phyloP scores from a whole-genome alignment of 2,888 invertebrate species.

The Orchesellides sinensis region DNA sequence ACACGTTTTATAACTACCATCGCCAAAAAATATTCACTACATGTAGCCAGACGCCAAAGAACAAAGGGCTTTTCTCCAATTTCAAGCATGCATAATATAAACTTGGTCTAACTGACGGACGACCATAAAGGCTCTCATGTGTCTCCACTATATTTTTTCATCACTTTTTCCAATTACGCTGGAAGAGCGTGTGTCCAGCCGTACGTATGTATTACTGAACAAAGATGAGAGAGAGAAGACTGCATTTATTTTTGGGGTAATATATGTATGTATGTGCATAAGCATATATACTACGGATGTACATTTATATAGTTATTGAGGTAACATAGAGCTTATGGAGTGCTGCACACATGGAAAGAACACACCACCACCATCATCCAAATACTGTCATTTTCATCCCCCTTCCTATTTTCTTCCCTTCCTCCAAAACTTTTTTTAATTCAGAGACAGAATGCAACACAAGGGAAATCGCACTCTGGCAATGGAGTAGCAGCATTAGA shows the following conservation, averaged over 20 bases:
- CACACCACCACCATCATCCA: slow-evolving; percentile 2
- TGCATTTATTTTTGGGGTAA: neutral
- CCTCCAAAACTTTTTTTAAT: slow-evolving; percentile 28
- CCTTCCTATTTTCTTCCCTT: slow-evolving; percentile 21
- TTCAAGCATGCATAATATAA: too few relatives aligned
- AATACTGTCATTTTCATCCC: slow-evolving; percentile 61
- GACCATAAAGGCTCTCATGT: neutral
- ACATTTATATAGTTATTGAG: neutral
- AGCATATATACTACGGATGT: too few relatives aligned
- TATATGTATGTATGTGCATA: neutral
- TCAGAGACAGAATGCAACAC: slow-evolving; percentile 2
- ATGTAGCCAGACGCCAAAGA: too few relatives aligned
- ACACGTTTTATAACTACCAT: neutral
- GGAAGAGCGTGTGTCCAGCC: slow-evolving; percentile 30
- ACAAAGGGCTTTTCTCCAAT: too few relatives aligned
- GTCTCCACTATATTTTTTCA: neutral
- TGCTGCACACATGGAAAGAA: neutral
- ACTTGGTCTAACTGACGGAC: neutral
- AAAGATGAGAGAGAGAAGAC: slow-evolving; percentile 9
- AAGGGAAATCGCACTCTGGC: neutral
- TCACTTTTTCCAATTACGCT: slow-evolving; percentile 15
- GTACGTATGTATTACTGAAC: too few relatives aligned
- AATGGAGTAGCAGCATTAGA: slow-evolving; percentile 7
- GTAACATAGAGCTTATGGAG: neutral
- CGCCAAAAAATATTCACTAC: slow-evolving; percentile 3